Evolutionary conservation across 2,888 invertebrate genomes (phyloP).

Genomic region (Dolichomitus sp.): DNA sequence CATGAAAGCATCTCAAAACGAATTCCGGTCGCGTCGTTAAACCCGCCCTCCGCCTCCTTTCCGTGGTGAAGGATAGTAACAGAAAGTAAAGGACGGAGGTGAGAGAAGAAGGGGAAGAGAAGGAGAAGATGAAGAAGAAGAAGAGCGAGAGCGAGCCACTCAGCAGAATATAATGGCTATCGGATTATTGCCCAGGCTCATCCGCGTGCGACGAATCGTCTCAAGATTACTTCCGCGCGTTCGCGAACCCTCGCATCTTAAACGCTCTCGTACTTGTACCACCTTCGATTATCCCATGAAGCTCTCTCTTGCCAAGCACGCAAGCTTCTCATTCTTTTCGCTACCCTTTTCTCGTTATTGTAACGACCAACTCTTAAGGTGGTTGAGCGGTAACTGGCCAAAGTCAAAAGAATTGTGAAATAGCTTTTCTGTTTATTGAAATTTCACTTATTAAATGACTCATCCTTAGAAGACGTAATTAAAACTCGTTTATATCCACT

Average conservation of each 20-base stretch:
- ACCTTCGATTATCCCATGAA: constrained; percentile 67
- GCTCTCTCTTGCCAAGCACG: constrained; percentile 41
- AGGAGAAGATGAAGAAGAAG: constrained; percentile 42
- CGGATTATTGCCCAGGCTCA: constrained; percentile 72
- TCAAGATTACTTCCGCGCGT: constrained; percentile 71
- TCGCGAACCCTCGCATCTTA: constrained; percentile 44
- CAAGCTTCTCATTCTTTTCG: constrained; percentile 30
- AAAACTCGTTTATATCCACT: no score
- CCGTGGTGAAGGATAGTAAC: constrained; percentile 38
- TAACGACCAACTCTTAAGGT: constrained; percentile 4
- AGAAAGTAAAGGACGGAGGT: constrained; percentile 14
- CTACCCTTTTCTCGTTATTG: constrained; percentile 28
- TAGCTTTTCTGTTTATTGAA: no score
- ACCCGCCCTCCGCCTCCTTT: constrained; percentile 63
- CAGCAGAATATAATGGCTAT: constrained; percentile 73
- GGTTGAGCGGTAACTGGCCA: neutral
- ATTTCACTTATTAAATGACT: no score
- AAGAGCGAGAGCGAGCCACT: constrained; percentile 64
- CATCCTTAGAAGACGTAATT: no score
- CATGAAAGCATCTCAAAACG: constrained; percentile 68
- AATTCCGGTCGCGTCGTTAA: constrained; percentile 74
- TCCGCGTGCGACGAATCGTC: constrained; percentile 73
- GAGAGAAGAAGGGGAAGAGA: constrained; percentile 36
- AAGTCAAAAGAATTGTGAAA: no score
- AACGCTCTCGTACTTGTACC: constrained; percentile 61